Conservation (phyloP, 2,888 invertebrate species). For the Eledone cirrhosa region DNA sequence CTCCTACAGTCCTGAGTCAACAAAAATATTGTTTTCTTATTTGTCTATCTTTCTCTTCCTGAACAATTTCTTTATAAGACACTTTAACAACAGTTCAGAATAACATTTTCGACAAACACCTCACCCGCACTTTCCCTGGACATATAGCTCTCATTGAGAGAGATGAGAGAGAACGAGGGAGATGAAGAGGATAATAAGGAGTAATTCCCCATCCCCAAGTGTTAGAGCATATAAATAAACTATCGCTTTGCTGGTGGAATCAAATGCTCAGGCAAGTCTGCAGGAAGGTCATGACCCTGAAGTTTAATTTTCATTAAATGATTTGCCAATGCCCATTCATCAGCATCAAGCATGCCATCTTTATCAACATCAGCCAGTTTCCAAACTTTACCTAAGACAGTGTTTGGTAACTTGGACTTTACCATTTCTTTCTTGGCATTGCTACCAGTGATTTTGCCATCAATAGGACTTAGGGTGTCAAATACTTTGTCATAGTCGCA, state of each 20-base stretch:
- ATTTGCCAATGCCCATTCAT: constrained; percentile 99
- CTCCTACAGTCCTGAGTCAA: no score
- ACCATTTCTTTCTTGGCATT: constrained; percentile 93
- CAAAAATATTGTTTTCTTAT: no score
- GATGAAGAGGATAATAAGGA: no score
- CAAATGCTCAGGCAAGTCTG: constrained; percentile 86
- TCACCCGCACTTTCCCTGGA: no score
- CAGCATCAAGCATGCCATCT: constrained; percentile 92
- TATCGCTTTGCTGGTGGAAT: constrained; percentile 77
- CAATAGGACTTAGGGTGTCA: constrained; percentile 75
- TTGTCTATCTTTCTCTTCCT: no score
- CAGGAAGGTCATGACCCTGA: constrained; percentile 87
- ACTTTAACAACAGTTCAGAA: no score
- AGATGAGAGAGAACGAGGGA: no score
- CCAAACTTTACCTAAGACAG: constrained; percentile 95
- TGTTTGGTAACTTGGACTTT: constrained; percentile 97
- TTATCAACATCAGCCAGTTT: constrained; percentile 95
- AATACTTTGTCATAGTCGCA: constrained; percentile 82
- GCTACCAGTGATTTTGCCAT: constrained; percentile 88
- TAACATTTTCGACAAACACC: no score
- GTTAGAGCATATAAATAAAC: constrained; percentile 7
- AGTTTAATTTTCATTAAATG: constrained; percentile 65
- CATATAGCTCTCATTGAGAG: no score
- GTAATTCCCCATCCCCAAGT: no score
- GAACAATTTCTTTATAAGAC: no score